Evolutionary conservation across 53 echinoderm and acorn worm species (phyloP).

Genomic region (Crossaster papposus): DNA sequence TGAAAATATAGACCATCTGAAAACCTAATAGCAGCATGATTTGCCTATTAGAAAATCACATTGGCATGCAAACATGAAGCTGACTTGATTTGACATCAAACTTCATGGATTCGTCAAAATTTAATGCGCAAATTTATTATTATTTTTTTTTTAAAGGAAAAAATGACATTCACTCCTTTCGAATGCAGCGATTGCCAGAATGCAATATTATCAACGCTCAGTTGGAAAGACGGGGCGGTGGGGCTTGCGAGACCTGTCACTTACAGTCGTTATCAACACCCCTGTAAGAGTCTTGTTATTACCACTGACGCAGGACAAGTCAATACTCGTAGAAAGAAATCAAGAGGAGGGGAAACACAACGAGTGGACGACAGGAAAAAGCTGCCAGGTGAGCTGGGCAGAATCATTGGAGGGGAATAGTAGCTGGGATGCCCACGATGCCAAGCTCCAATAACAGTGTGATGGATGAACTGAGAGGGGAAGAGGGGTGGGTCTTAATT

Average conservation of each 20-base stretch:
- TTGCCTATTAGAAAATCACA: background rate
- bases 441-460: background rate
- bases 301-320: background rate
- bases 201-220: background rate
- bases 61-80: background rate
- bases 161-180: too few species aligned
- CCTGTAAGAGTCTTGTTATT: background rate
- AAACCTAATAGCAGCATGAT: too few species aligned
- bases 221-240: background rate
- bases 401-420: background rate
- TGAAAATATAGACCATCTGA: too few species aligned
- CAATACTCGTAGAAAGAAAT: background rate
- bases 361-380: background rate
- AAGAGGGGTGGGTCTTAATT: background rate
- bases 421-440: background rate
- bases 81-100: background rate
- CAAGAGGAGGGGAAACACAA: background rate
- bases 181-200: background rate
- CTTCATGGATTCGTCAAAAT: background rate
- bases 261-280: constrained; percentile 21
- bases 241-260: constrained; percentile 30
- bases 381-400: background rate
- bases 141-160: too few species aligned
- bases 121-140: background rate
- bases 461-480: background rate